Evolutionary conservation across 2,113 vertebrate genomes (phyloP), one percentile per base, ranked within the genome.

Genomic region (Ovibos moschatus): DNA sequence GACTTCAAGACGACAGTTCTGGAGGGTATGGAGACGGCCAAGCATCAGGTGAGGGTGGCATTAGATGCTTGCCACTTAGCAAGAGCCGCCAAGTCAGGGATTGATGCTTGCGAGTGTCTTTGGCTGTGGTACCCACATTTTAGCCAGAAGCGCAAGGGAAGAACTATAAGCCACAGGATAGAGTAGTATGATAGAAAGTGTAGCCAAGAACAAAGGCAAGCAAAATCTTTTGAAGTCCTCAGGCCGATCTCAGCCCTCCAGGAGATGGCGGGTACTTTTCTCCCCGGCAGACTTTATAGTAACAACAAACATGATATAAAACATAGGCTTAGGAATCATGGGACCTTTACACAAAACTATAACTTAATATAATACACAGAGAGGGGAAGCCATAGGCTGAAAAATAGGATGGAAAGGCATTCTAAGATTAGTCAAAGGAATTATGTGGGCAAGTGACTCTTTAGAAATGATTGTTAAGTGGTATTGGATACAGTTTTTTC

Each of bases 21-120:
- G 99, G 99, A 99, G 99, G 99, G 99, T 99, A 99, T 99, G 99
- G 99, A 99, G 99, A 99, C 99, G 98, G 99, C 99, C 99, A 99
- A 99, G 99, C 99, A 99, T 99, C 99, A 99, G 99, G 99, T 99
- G 99, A 99, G 99, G 99, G 99, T 99, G 99, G 99, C 98, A 76
- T 99, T 99, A 99, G 99, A 99, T 99, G 99, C 99, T 99, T 99
- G 99, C 99, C 99, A 98, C 98, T 99, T 98, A 98, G 99, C 98
- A 98, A 96, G 99, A 99, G 99, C 98, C 97, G 98, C 98, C 99
- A 99, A 12, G 97, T 98, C 97, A 99, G 99, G 98, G 97, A 98
- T 97, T 62, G 99, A 98, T 98, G 99, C 99, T 99, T 99, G 99
- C 99, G 87, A 98, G 98, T 96, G 98, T 91, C 98, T 98, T 99